These are phyloP conservation scores for Salvelinus alpinus DNA, from an alignment of 2,113 vertebrate species.

Conservation along the genomic window DNA sequence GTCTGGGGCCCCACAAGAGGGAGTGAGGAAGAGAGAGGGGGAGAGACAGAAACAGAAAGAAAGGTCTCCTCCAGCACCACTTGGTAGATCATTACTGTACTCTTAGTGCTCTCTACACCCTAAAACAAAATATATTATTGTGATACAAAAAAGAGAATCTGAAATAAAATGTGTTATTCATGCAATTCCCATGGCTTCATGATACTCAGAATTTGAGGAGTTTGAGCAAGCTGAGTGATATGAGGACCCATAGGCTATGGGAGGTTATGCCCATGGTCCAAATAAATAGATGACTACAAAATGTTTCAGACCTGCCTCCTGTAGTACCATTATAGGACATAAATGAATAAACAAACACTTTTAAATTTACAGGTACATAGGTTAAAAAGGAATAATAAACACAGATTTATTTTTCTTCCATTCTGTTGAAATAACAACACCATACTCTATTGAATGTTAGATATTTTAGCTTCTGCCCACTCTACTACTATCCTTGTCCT, in stretches of 20 bases:
- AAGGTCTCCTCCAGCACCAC: not conserved
- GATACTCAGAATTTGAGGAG: too few relatives aligned
- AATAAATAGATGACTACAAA: not conserved
- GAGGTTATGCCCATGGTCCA: not conserved
- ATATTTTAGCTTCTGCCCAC: too few relatives aligned
- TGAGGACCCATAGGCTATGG: not conserved
- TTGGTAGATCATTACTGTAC: not conserved
- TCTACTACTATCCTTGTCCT: too few relatives aligned
- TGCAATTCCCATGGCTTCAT: too few relatives aligned
- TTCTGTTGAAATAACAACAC: too few relatives aligned
- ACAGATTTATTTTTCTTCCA: too few relatives aligned
- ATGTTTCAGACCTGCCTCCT: not conserved
- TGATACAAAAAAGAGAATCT: not conserved
- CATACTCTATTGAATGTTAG: too few relatives aligned
- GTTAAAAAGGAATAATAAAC: too few relatives aligned
- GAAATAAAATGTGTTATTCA: too few relatives aligned
- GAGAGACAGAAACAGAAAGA: not conserved
- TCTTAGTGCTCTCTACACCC: not conserved
- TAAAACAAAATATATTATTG: not conserved
- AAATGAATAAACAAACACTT: not conserved
- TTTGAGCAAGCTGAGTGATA: not conserved
- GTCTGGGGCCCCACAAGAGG: slow-evolving; percentile 79
- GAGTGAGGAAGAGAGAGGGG: not conserved
- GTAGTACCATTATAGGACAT: not conserved
- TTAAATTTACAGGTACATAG: not conserved